Conservation (phyloP, 2,797 vertebrate species). For the Nannoperca australis region DNA sequence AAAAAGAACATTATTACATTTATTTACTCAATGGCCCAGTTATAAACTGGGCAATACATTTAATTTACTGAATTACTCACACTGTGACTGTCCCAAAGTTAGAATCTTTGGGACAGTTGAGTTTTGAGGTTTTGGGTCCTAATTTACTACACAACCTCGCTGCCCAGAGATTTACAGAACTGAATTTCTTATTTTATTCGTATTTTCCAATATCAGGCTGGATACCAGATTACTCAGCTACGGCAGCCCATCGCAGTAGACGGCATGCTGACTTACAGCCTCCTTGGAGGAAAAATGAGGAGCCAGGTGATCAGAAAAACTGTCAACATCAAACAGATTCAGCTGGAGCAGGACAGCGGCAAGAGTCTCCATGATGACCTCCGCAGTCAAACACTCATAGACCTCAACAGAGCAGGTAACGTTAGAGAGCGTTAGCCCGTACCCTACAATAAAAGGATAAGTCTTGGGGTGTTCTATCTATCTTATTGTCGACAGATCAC, state of each 20-base stretch:
- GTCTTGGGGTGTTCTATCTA: not conserved
- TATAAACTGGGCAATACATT: not conserved
- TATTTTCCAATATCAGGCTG: constrained; percentile 84
- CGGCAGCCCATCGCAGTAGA: constrained; percentile 92
- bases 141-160: not conserved
- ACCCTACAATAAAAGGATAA: not conserved
- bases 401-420: constrained; percentile 92
- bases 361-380: constrained; percentile 95
- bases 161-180: not conserved
- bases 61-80: not conserved
- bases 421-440: not conserved
- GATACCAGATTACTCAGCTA: constrained; percentile 98
- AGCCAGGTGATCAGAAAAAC: constrained; percentile 86
- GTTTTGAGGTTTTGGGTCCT: not conserved
- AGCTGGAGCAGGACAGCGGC: constrained; percentile 98
- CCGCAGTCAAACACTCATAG: constrained; percentile 91
- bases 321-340: constrained; percentile 93
- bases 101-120: not conserved
- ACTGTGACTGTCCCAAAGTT: not conserved
- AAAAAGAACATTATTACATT: not conserved
- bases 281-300: constrained; percentile 81
- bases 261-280: constrained; percentile 88
- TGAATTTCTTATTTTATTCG: not conserved
- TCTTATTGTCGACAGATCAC: not conserved
- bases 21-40: not conserved